Evolutionary conservation across 2,113 vertebrate species (phyloP), one percentile per base, ranked within the genome.

Genomic region (Colinus virginianus): DNA sequence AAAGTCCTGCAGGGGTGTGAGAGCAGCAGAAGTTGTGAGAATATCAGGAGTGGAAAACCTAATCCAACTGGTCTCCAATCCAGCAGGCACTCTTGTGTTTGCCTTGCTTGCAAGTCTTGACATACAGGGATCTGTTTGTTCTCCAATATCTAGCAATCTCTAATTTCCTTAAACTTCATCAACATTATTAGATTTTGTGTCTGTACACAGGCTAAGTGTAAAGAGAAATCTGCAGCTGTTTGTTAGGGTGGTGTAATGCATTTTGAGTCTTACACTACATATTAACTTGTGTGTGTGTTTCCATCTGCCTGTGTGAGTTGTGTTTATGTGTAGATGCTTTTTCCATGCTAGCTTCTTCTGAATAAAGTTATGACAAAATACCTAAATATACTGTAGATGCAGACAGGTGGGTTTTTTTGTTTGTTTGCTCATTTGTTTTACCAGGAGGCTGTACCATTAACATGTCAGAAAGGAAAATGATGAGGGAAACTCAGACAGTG

Each of bases 161-260:
- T 43, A 56, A 7, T 19, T 6, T 45, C 30, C 75, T 63, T 48
- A 62, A 45, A 22, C 3, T 84, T 68, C 36, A 79, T 13, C 8
- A 43, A 10, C 3, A 2, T 42, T 21, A 14, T 56, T 45, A 38
- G 34, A 21, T 64, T 53, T 59, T 59, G 42, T 61, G 28, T 75
- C 28, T 2, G 11, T 5, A 56, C 11, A 11, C 11, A 8, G 49
- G 13, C 1, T 4, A 58, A 59, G 5, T 15, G 8, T 28, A 51
- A 70, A 71, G 38, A 79, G 38, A 76, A 81, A 64, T 46, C 34
- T 61, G 30, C 30, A 81, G 21, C 17, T 76, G 12, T 58, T 76
- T 64, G 11, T 40, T n/a, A 61, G 14, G 22, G 23, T 55, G 15
- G 80, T 55, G 30, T 26, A 53, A 43, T 36, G 51, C 5, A 40